These are phyloP conservation scores for Ichneumoninae sp. DNA, from an alignment of 2,888 invertebrate species.

Conservation along the genomic window DNA sequence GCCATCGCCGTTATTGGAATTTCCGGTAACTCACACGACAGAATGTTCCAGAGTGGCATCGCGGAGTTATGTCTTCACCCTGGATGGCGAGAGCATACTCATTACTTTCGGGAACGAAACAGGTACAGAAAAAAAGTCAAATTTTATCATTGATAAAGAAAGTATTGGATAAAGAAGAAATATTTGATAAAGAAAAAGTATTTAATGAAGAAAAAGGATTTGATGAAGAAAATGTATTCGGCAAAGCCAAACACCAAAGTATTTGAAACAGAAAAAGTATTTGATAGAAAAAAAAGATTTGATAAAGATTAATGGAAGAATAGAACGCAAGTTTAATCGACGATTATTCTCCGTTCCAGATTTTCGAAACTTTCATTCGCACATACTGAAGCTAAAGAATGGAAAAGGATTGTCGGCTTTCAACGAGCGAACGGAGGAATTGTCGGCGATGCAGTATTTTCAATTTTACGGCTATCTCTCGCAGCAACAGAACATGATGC, in stretches of 20 bases:
- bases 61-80: constrained; percentile 89
- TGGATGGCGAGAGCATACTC: constrained; percentile 90
- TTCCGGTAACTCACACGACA: constrained; percentile 89
- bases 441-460: constrained; percentile 99
- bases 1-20: constrained; percentile 86
- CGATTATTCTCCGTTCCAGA: constrained; percentile 84
- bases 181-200: background rate
- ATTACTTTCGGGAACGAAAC: constrained; percentile 89
- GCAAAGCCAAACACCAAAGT: no score
- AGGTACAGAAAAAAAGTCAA: constrained; percentile 77
- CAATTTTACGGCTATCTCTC: constrained; percentile 99
- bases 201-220: background rate
- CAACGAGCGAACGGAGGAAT: constrained; percentile 98
- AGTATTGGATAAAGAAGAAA: constrained; percentile 2
- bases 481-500: constrained; percentile 99
- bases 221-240: constrained; percentile 20
- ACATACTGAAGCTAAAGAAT: constrained; percentile 90
- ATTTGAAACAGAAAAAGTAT: no score
- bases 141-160: background rate
- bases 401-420: constrained; percentile 93
- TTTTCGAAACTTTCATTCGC: constrained; percentile 90
- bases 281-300: background rate
- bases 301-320: constrained; percentile 3
- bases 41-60: constrained; percentile 90
- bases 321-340: background rate